Base-by-base conservation (phyloP, 1,140 invertebrate species). In the Solen grandis region DNA sequence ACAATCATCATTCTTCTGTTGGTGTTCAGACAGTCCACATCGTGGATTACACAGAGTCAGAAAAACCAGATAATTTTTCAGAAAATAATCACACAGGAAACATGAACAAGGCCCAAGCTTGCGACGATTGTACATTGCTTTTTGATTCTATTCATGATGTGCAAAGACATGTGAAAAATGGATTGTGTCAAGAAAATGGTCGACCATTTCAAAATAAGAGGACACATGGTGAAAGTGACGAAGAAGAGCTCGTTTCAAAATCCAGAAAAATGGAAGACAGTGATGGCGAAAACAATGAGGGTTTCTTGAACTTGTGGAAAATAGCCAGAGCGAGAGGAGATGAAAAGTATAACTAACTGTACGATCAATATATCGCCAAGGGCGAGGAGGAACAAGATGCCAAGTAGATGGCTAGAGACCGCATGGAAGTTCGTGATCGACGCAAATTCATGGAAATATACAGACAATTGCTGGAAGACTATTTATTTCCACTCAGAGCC, bases 21-120 rank as follows among this genome's bases (percentile, higher is more conserved):
- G 33, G 33, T 41, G 33, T 50, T 68, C 22, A 65, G 35, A 65
- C 62, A 29, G 62, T 65, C 10, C 62, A 65, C 22, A 41, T 68
- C 36, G 36, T 4, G 14, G 33, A 63, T 31, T 14, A 63, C 16
- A 31, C 5, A 35, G 14, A 22, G 33, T 33, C 5, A 13, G 65
- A 50, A 68, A 50, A 10, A 5, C 8, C 41, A 46, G n/a, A n/a
- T n/a, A n/a, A n/a, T n/a, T n/a, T n/a, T n/a, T n/a, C n/a, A n/a
- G n/a, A n/a, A n/a, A n/a, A n/a, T n/a, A n/a, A n/a, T n/a, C n/a
- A n/a, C n/a, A n/a, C n/a, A n/a, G n/a, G n/a, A n/a, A 41, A 5
- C 4, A 27, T 27, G 8, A 13, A 68, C 22, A 65, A 65, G 35
- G 62, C 14, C 10, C 62, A 65, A 14, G 31, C 62, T 65, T 65